These are phyloP conservation scores for Cancer borealis DNA, from an alignment of 2,888 invertebrate species.

Conservation along the genomic window DNA sequence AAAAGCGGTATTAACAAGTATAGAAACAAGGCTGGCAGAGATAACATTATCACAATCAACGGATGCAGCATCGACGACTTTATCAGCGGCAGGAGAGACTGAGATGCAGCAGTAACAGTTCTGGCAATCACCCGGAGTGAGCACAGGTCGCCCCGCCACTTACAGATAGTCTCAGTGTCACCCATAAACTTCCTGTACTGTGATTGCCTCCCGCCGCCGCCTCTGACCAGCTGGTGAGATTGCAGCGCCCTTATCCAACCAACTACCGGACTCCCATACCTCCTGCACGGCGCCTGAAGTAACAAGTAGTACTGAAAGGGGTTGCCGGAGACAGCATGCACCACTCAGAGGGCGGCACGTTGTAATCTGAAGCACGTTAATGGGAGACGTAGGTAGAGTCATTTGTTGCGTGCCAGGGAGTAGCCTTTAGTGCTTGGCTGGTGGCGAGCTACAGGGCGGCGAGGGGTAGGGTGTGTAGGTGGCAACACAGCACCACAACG, in stretches of 20 bases:
- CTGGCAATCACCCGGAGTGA: conserved; percentile 36
- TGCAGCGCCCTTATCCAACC: background rate
- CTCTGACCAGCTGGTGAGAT: conserved; percentile 42
- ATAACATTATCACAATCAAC: background rate
- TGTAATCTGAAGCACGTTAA: conserved; percentile 43
- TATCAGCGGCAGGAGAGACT: background rate
- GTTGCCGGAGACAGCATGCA: background rate
- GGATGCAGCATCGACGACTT: background rate
- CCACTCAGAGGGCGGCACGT: background rate
- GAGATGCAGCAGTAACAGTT: background rate
- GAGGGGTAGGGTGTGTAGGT: background rate
- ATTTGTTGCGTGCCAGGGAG: conserved; percentile 35
- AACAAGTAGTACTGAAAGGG: background rate
- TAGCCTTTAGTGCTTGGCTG: background rate
- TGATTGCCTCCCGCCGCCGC: conserved; percentile 51
- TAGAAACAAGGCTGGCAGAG: background rate
- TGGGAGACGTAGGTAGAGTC: conserved; percentile 25
- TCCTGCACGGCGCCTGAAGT: background rate
- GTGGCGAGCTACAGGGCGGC: background rate
- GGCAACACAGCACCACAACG: background rate
- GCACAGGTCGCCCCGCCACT: conserved; percentile 26
- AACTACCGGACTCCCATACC: background rate
- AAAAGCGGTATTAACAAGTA: background rate
- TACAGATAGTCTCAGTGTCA: conserved; percentile 37
- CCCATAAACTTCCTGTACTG: conserved; percentile 51